A percentile compares a stretch with the other conserved stretches of the same genome.
Evolutionary conservation across 2,888 invertebrate genomes (phyloP).

Genomic region (Tenthredo livida): DNA sequence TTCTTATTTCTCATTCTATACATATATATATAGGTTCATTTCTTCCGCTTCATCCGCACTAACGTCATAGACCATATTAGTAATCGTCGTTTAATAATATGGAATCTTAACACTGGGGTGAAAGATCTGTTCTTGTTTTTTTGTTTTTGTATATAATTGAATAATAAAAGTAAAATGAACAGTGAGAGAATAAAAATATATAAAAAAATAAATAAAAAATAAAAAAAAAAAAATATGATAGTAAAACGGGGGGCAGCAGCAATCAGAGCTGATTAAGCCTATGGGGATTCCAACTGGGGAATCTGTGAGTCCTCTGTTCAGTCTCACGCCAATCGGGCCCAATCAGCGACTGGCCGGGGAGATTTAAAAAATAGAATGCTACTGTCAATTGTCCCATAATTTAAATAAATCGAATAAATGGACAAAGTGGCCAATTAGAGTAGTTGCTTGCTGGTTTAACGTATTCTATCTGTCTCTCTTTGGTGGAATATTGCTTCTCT

Average conservation of each 20-base stretch:
- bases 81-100: background rate
- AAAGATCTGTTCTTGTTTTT: background rate
- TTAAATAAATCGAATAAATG: constrained; percentile 79
- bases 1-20: background rate
- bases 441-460: constrained; percentile 75
- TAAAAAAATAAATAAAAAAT: constrained; percentile 57
- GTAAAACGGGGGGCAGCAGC: constrained; percentile 60
- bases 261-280: constrained; percentile 79
- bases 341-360: constrained; percentile 77
- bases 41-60: background rate
- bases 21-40: background rate
- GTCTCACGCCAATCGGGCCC: constrained; percentile 78
- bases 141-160: background rate
- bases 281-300: constrained; percentile 74
- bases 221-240: constrained; percentile 65
- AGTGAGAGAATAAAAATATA: constrained; percentile 4
- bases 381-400: constrained; percentile 79
- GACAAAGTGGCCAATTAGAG: constrained; percentile 79
- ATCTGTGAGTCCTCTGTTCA: constrained; percentile 76
- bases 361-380: constrained; percentile 79
- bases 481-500: constrained; percentile 54
- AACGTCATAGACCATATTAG: background rate
- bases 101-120: background rate
- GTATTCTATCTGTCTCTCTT: constrained; percentile 71
- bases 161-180: constrained; percentile 3